phyloP scores from a whole-genome alignment of 2,888 invertebrate species.

The Furcula furcula region DNA sequence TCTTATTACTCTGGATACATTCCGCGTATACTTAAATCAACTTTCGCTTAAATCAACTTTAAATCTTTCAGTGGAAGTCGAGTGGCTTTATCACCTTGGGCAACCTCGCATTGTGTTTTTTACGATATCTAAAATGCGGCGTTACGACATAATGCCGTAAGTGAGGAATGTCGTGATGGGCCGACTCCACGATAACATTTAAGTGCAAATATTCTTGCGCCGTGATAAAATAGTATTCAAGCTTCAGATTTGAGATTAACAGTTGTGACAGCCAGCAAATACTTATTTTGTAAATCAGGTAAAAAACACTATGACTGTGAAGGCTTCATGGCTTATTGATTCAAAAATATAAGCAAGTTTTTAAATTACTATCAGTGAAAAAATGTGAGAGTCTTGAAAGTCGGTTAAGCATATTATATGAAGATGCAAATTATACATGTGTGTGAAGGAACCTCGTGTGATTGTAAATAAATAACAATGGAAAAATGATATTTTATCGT shows the following conservation, averaged over 20 bases:
- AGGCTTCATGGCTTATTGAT: no score
- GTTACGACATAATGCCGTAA: slow-evolving; percentile 56
- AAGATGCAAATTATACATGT: no score
- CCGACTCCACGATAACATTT: slow-evolving; percentile 41
- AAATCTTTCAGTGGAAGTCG: slow-evolving; percentile 68
- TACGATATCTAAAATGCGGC: slow-evolving; percentile 60
- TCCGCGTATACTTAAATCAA: slow-evolving; percentile 59
- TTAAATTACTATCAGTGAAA: no score
- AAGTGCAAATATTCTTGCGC: slow-evolving; percentile 16
- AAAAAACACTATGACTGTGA: no score
- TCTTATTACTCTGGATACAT: slow-evolving; percentile 68
- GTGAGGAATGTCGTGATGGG: slow-evolving; percentile 50
- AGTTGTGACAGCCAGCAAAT: no score
- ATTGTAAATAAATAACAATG: no score
- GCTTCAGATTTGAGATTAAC: slow-evolving; percentile 11
- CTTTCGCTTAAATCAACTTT: slow-evolving; percentile 66
- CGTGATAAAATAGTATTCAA: slow-evolving; percentile 29
- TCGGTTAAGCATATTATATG: no score
- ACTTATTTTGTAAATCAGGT: no score
- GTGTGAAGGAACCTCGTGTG: no score
- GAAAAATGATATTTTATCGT: no score
- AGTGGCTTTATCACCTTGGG: slow-evolving; percentile 65
- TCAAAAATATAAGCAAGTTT: no score
- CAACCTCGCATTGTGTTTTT: slow-evolving; percentile 66
- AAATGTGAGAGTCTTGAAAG: no score